Conservation (phyloP, 92 coral and sea anemone species). For the Pocillopora meandrina region DNA sequence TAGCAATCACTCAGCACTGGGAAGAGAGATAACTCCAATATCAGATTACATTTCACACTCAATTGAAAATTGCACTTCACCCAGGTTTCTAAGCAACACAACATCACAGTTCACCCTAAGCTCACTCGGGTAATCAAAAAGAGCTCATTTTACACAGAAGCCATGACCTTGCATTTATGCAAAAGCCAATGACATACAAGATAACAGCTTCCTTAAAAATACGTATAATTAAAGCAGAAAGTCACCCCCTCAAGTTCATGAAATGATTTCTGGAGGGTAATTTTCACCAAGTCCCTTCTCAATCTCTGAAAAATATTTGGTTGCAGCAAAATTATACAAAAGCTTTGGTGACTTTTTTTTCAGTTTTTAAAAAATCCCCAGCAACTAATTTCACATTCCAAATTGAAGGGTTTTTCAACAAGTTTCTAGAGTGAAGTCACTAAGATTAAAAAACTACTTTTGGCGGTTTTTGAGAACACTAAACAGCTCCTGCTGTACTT, state of each 20-base stretch:
- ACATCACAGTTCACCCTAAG: neutral
- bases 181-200: slow-evolving; percentile 1
- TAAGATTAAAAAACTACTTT: slow-evolving; percentile 38
- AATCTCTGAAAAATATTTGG: slow-evolving; percentile 32
- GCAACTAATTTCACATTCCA: slow-evolving; percentile 22
- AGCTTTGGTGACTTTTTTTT: slow-evolving; percentile 25
- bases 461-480: slow-evolving; percentile 86
- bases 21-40: no score
- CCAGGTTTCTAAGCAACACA: neutral
- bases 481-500: slow-evolving; percentile 93
- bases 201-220: slow-evolving; percentile 3
- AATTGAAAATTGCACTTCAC: no score
- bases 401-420: slow-evolving; percentile 5
- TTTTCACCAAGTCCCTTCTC: slow-evolving; percentile 2
- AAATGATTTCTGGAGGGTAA: neutral
- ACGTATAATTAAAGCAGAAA: neutral
- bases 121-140: slow-evolving; percentile 3
- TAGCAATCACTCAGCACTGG: no score
- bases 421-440: slow-evolving; percentile 2
- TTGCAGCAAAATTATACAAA: slow-evolving; percentile 47
- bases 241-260: neutral
- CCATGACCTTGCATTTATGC: neutral
- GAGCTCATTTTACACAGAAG: slow-evolving; percentile 10
- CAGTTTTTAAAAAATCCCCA: slow-evolving; percentile 10
- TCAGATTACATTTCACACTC: no score